A percentile compares a stretch with the other conserved stretches of the same genome.
These are phyloP conservation scores for Sesia bembeciformis DNA, from an alignment of 2,888 invertebrate species.

Conservation along the genomic window DNA sequence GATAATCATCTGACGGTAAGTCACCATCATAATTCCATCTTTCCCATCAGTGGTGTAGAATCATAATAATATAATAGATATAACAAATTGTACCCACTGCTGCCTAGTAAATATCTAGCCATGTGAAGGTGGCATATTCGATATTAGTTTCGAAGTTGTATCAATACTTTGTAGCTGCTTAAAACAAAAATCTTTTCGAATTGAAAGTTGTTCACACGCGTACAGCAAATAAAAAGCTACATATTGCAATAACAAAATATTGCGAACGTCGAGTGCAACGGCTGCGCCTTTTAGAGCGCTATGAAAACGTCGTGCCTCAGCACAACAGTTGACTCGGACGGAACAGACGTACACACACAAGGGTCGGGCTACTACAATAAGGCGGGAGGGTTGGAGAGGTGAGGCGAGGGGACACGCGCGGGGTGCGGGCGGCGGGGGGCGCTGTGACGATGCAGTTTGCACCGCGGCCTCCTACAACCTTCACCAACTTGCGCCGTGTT, in stretches of 20 bases:
- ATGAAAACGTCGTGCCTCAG: conserved; percentile 59
- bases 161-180: too few species aligned
- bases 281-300: conserved; percentile 39
- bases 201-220: too few species aligned
- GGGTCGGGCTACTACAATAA: conserved; percentile 42
- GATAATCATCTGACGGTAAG: too few species aligned
- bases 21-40: too few species aligned
- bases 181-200: too few species aligned
- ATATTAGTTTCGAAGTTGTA: too few species aligned
- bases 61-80: too few species aligned
- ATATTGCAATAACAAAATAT: conserved; percentile 38
- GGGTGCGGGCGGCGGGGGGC: conserved; percentile 32
- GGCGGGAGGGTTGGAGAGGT: conserved; percentile 29
- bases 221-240: conserved; percentile 22
- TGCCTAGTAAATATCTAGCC: too few species aligned
- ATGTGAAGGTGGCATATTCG: too few species aligned
- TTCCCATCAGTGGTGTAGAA: too few species aligned
- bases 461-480: conserved; percentile 71
- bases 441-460: conserved; percentile 71
- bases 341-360: conserved; percentile 50
- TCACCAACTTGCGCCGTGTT: conserved; percentile 72
- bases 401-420: conserved; percentile 13
- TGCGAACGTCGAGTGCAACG: conserved; percentile 42
- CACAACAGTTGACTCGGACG: conserved; percentile 63
- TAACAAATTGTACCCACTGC: too few species aligned